phyloP scores from a whole-genome alignment of 2,797 vertebrate genomes.

The Manis javanica region DNA sequence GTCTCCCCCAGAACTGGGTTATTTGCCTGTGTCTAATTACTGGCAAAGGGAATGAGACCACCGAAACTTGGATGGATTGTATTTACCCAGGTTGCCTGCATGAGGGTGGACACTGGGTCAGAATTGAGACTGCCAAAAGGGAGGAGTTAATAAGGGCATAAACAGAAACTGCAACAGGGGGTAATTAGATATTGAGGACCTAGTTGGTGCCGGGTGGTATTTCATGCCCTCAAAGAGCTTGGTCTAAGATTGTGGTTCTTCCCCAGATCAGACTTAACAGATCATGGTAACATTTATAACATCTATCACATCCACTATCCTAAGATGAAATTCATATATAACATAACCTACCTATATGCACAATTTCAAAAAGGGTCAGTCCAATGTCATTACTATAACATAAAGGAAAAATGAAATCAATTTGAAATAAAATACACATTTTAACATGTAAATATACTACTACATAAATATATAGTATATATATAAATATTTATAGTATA shows the following conservation, averaged over 20 bases:
- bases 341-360: background rate
- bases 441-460: background rate
- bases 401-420: background rate
- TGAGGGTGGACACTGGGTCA: background rate
- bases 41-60: background rate
- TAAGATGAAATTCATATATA: background rate
- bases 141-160: background rate
- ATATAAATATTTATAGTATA: no score
- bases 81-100: background rate
- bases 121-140: background rate
- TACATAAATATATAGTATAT: no score
- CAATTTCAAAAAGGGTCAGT: background rate
- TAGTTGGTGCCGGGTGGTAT: background rate
- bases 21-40: background rate
- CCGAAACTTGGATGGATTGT: background rate
- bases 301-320: background rate
- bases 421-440: background rate
- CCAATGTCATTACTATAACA: background rate
- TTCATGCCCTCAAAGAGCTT: background rate
- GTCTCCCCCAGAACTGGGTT: background rate
- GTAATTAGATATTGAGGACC: background rate
- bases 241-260: background rate
- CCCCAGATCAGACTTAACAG: background rate
- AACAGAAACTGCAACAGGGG: background rate
- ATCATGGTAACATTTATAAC: background rate